Evolutionary conservation across 2,113 vertebrate species (phyloP).

Genomic region (Neogobius melanostomus): DNA sequence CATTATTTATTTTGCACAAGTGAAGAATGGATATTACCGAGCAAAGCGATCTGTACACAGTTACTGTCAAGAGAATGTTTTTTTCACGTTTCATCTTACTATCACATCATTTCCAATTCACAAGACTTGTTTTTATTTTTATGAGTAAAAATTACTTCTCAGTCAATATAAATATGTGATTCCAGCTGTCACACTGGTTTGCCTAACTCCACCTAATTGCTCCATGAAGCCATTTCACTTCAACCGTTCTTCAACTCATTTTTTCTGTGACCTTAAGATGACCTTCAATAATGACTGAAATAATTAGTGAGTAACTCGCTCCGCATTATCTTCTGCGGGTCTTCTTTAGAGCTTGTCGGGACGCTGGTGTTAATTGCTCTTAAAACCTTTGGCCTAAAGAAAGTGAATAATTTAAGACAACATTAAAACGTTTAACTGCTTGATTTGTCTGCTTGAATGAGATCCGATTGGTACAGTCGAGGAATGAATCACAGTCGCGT

Average conservation of each 20-base stretch:
- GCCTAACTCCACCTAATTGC: neutral
- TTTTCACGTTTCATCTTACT: no score
- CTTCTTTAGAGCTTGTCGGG: conserved; percentile 16
- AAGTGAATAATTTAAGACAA: conserved; percentile 22
- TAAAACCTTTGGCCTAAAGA: conserved; percentile 8
- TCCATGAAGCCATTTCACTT: conserved; percentile 2
- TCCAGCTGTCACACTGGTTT: neutral
- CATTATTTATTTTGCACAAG: no score
- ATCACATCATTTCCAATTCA: no score
- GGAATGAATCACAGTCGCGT: conserved; percentile 19
- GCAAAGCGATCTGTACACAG: no score
- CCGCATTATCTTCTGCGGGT: conserved; percentile 25
- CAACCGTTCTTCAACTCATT: conserved; percentile 31
- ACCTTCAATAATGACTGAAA: conserved; percentile 37
- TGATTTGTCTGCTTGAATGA: neutral
- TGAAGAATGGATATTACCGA: no score
- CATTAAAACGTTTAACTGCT: conserved; percentile 11
- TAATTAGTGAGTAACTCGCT: conserved; percentile 25
- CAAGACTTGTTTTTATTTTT: no score
- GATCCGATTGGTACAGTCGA: conserved; percentile 9
- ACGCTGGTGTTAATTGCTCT: conserved; percentile 27
- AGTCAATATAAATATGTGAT: no score
- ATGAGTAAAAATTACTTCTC: no score
- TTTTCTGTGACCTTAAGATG: conserved; percentile 12
- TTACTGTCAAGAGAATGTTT: no score